Percentiles rank a stretch among this genome's conserved stretches.
phyloP scores from a whole-genome alignment of 53 echinoderm and acorn worm genomes.

The Henricia sp. region DNA sequence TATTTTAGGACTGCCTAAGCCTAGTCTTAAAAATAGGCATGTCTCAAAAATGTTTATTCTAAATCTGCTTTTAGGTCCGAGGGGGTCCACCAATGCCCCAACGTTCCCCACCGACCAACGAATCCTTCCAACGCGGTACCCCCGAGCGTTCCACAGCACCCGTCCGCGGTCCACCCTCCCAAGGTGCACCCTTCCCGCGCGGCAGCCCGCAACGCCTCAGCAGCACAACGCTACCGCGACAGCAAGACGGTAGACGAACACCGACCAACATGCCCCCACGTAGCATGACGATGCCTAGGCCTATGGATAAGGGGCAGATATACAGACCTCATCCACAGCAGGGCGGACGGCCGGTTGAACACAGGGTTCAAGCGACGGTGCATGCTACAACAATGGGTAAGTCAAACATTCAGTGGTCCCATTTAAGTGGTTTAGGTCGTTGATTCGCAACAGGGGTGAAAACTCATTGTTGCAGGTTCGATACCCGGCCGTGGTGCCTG shows the following conservation, averaged over 20 bases:
- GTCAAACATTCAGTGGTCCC: too few species aligned
- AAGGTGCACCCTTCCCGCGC: not conserved
- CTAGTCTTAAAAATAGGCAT: too few species aligned
- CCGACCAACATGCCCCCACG: constrained; percentile 25
- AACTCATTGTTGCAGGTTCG: too few species aligned
- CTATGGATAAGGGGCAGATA: constrained; percentile 17
- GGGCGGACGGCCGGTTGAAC: constrained; percentile 23
- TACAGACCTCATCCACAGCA: constrained; percentile 40
- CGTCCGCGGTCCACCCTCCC: constrained; percentile 29
- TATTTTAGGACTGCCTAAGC: too few species aligned
- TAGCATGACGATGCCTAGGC: constrained; percentile 52
- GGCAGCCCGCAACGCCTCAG: constrained; percentile 42
- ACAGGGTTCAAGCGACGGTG: constrained; percentile 31
- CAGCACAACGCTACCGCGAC: constrained; percentile 34
- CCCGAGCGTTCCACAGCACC: constrained; percentile 80
- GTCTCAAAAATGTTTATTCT: too few species aligned
- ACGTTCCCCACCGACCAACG: constrained; percentile 53
- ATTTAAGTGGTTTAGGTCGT: too few species aligned
- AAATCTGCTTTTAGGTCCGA: too few species aligned
- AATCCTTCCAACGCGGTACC: constrained; percentile 86
- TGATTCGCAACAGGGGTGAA: too few species aligned
- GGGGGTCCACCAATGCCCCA: not conserved
- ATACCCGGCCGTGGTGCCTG: too few species aligned
- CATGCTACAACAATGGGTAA: constrained; percentile 46
- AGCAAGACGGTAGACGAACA: constrained; percentile 34